Conservation (phyloP, 1,140 invertebrate genomes). For the Drosophila parabipectinata region DNA sequence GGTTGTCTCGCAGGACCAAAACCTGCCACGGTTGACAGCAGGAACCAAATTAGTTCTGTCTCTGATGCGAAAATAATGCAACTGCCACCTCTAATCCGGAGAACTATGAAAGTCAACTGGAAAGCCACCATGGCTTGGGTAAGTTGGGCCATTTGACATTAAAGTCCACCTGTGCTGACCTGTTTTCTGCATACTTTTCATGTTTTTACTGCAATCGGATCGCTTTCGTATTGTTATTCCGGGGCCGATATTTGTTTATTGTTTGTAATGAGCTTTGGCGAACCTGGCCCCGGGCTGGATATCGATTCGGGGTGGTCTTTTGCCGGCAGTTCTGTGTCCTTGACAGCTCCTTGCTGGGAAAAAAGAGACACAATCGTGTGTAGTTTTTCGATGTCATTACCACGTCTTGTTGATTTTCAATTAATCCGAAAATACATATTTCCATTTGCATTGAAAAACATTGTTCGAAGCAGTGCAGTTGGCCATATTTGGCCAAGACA, state of each 20-base stretch:
- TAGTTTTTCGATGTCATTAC: conserved; percentile 22
- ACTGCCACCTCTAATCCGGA: too few species aligned
- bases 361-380: neutral
- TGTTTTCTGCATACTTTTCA: neutral
- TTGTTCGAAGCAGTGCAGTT: conserved; percentile 16
- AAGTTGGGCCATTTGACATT: neutral
- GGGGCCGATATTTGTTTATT: conserved; percentile 24
- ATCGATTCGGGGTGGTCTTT: conserved; percentile 14
- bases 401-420: conserved; percentile 43
- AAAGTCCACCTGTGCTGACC: neutral
- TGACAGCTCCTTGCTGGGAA: conserved; percentile 14
- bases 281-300: conserved; percentile 21
- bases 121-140: too few species aligned
- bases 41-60: too few species aligned
- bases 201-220: neutral
- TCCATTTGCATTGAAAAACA: conserved; percentile 7
- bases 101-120: too few species aligned
- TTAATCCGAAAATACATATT: conserved; percentile 20
- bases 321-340: conserved; percentile 9
- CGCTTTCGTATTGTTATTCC: neutral
- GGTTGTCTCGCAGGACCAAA: too few species aligned
- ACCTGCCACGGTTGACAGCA: too few species aligned
- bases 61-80: too few species aligned
- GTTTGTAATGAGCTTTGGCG: conserved; percentile 45
- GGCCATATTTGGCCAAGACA: neutral